Conservation (phyloP, 2,888 invertebrate species). For the Vannuccia rotundouncinata region DNA sequence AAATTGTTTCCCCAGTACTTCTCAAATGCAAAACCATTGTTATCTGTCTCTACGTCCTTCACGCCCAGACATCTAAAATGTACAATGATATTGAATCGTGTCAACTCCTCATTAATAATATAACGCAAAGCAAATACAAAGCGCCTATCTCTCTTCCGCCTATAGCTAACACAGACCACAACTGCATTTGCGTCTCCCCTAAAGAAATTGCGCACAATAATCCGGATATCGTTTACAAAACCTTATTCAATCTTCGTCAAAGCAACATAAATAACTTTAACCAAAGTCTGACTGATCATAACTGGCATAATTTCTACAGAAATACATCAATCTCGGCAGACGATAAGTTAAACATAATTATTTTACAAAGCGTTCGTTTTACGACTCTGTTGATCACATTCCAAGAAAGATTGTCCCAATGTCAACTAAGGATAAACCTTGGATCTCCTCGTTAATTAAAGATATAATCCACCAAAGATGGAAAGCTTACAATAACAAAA, state of each 20-base stretch:
- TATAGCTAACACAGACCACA: background rate
- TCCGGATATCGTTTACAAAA: background rate
- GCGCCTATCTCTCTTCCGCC: background rate
- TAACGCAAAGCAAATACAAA: background rate
- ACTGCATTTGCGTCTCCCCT: background rate
- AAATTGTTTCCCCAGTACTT: background rate
- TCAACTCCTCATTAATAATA: background rate
- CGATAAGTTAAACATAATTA: background rate
- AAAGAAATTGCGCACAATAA: background rate
- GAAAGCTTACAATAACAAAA: background rate
- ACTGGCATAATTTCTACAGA: background rate
- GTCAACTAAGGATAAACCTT: background rate
- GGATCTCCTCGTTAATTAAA: background rate
- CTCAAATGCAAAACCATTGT: background rate
- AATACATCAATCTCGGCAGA: background rate
- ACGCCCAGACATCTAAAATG: background rate
- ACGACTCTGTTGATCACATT: background rate
- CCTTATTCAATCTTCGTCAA: background rate
- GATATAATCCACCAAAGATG: background rate
- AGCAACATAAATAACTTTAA: background rate
- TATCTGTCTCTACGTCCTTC: background rate
- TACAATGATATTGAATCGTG: background rate
- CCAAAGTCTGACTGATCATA: background rate
- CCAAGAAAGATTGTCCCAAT: background rate
- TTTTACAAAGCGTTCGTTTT: too few species aligned